A percentile compares a stretch with the other conserved stretches of the same genome.
Evolutionary conservation across 2,797 vertebrate genomes (phyloP).

Genomic region (Leptatherina wallacei): DNA sequence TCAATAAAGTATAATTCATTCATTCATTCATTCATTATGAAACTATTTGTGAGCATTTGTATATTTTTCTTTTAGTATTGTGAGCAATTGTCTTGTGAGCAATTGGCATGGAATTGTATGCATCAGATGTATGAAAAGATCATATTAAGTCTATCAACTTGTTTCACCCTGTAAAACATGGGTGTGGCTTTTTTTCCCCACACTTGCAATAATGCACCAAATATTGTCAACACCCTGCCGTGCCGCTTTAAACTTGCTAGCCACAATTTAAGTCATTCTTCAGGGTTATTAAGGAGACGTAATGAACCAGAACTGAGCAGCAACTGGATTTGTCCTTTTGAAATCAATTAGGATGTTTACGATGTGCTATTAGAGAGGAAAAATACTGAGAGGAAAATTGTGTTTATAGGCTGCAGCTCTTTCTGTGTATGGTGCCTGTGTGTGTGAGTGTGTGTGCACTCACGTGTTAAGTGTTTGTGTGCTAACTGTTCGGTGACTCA

Average conservation of each 20-base stretch:
- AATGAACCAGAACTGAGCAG: conserved; percentile 15
- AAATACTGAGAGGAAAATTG: conserved; percentile 5
- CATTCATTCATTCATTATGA: too few species aligned
- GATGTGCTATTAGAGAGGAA: conserved; percentile 2
- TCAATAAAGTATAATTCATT: too few species aligned
- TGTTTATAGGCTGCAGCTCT: conserved; percentile 27
- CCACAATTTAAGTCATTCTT: neutral
- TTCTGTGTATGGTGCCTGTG: conserved; percentile 9
- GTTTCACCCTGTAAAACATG: neutral
- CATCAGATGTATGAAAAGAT: neutral
- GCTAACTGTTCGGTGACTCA: conserved; percentile 73
- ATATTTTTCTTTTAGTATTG: too few species aligned
- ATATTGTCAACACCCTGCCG: conserved; percentile 16
- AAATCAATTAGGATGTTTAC: conserved; percentile 28
- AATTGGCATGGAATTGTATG: neutral
- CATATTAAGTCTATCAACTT: neutral
- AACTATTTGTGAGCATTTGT: too few species aligned
- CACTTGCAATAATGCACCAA: neutral
- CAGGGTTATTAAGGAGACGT: conserved; percentile 9
- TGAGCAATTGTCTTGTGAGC: too few species aligned
- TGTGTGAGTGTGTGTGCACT: conserved; percentile 4
- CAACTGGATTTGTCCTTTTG: conserved; percentile 12
- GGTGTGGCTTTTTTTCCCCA: neutral
- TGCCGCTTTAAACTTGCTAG: neutral
- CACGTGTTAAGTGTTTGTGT: conserved; percentile 20